These are phyloP conservation scores for Gorsachius goisagi DNA, from an alignment of 2,113 vertebrate species.

Conservation along the genomic window DNA sequence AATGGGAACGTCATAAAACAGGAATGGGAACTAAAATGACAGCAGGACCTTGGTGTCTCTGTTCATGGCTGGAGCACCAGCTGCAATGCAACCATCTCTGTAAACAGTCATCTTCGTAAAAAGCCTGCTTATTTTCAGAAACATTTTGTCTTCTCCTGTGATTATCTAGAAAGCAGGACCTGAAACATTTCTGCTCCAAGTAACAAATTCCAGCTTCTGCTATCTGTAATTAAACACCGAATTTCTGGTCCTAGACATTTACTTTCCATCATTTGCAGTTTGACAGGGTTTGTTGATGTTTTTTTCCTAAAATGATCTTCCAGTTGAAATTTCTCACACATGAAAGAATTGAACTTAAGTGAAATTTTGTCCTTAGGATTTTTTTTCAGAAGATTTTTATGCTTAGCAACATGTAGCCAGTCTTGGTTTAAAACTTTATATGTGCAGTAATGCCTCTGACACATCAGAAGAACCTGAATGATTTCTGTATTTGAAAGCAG, in stretches of 20 bases:
- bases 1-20: fast-evolving
- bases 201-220: not conserved
- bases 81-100: not conserved
- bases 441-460: not conserved
- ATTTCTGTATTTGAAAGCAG: not conserved
- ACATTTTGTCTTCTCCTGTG: not conserved
- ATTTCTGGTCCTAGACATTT: not conserved
- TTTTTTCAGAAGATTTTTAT: conserved; percentile 2
- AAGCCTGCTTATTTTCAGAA: not conserved
- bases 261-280: not conserved
- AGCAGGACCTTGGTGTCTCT: not conserved
- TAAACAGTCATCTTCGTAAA: not conserved
- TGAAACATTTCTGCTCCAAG: not conserved
- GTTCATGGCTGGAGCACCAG: not conserved
- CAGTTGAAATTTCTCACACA: not conserved
- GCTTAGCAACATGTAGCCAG: not conserved
- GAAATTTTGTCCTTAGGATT: not conserved
- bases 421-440: not conserved
- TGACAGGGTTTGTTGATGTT: not conserved
- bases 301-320: not conserved
- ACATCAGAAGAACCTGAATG: not conserved
- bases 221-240: not conserved
- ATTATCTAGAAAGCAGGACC: not conserved
- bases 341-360: not conserved
- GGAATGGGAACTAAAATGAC: not conserved